Base-by-base conservation (phyloP, 1,140 invertebrate genomes). In the Calosoma granatense region DNA sequence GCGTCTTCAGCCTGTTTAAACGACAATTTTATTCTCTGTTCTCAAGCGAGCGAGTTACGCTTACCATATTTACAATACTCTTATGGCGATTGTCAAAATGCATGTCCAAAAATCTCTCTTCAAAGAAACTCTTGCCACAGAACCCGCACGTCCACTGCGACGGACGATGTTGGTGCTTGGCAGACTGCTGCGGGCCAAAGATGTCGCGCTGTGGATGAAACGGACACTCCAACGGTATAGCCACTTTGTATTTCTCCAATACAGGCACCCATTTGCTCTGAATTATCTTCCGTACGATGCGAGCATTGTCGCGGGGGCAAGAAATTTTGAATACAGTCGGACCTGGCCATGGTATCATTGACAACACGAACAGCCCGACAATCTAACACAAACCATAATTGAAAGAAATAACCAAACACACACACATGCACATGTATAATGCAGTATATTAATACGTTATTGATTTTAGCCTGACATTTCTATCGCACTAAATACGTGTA, bases 71-170 rank as follows among this genome's bases (percentile, higher is more conserved):
- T 59, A 94, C 84, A 69, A 87, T 80, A 66, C 84, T 83, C 72
- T 84, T 84, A 74, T 97, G 93, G 64, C 88, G 82, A 72, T 87
- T 87, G 75, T 92, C 90, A 77, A 95, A 93, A 72, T 97, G 93
- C 57, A 81, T 77, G 70, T 94, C 92, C 59, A 97, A 76, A 72
- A 87, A 87, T 70, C 86, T 82, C 70, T 95, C 91, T 65, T 90
- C 86, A 70, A 89, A 86, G 72, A 97, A 96, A 23, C 87, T 88
- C 75, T 95, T 93, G 55, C 92, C 92, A 75, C 94, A 96, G 57
- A 92, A 82, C 30, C 87, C 83, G 70, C 94, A 97, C 1, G 86
- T 88, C 92, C 92, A 95, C 69, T 90, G 88, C 9, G 87, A 90
- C 1, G 87, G 82, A 55, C 88, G 78, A 73, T 88, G 84, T 65